Percentiles rank a stretch among this genome's conserved stretches.
phyloP scores from a whole-genome alignment of 2,888 invertebrate genomes.

The Coleophora deauratella region DNA sequence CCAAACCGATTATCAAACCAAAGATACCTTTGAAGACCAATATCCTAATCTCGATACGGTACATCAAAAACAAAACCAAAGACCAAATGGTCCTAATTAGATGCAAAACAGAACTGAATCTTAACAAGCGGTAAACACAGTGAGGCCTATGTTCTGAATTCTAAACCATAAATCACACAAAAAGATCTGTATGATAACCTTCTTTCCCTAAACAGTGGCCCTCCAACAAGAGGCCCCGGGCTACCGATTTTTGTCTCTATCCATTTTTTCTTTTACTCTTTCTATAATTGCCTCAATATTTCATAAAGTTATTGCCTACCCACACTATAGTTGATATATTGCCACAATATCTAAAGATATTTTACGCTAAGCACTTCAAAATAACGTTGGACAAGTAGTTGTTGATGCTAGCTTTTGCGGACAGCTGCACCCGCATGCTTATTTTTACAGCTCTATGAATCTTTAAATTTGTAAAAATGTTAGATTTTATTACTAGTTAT shows the following conservation, averaged over 20 bases:
- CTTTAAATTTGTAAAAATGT: too few species aligned
- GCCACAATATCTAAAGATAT: constrained; percentile 10
- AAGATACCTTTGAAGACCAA: too few species aligned
- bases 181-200: constrained; percentile 51
- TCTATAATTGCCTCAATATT: constrained; percentile 56
- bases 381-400: too few species aligned
- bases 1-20: too few species aligned
- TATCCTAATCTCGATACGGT: too few species aligned
- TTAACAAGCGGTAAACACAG: constrained; percentile 43
- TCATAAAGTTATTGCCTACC: constrained; percentile 42
- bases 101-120: constrained; percentile 62
- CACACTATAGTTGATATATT: constrained; percentile 35
- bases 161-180: constrained; percentile 54
- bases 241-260: constrained; percentile 49
- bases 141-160: constrained; percentile 31
- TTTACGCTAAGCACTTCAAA: too few species aligned
- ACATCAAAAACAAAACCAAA: constrained; percentile 34
- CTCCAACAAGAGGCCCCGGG: constrained; percentile 44
- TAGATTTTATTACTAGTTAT: background rate
- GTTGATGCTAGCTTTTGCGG: too few species aligned
- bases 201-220: constrained; percentile 61
- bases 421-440: too few species aligned
- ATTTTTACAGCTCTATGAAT: too few species aligned
- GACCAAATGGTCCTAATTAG: constrained; percentile 51
- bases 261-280: constrained; percentile 44